Evolutionary conservation across 2,888 invertebrate species (phyloP), one percentile per base, ranked within the genome.

Genomic region (Epiblema foenella): DNA sequence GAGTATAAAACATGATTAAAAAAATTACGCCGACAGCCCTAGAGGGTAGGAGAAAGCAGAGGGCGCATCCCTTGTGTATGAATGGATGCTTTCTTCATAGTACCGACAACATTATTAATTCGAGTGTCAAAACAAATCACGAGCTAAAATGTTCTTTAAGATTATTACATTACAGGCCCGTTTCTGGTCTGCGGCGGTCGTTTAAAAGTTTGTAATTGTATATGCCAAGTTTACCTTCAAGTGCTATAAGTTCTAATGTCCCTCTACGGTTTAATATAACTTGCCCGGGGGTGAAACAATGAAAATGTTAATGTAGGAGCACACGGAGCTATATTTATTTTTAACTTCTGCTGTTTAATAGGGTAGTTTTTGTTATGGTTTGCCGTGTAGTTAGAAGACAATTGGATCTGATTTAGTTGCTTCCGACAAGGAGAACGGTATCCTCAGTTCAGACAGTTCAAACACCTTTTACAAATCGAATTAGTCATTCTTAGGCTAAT

Each of bases 1-100:
- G 88, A 87, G 85, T 88, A 93, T 93, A 93, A 93, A 93, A 84
- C 88, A 93, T 91, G 93, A 93, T 93, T 93, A 91, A 93, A 93
- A 93, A 93, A 92, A 93, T 91, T 92, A 91, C 89, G 83, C 79
- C 87, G 87, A 89, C 89, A 86, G 81, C 82, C 81, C 78, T 80
- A 79, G 80, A 83, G 84, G 84, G 85, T 83, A 78, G 78, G 77
- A 24, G 67, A 77, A 77, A 80, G 73, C 76, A 80, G 79, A 83
- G 91, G 90, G 90, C 78, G 81, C 87, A 84, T 89, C 90, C 89
- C 90, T 83, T 80, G 77, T 78, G 78, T 85, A 86, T 89, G 86
- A 86, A 89, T 87, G 83, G 83, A 85, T 82, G 86, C 83, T 88
- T 89, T 88, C 89, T 89, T 85, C 81, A 77, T 77, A 73, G 69